Conservation (phyloP, 2,797 vertebrate species). For the Hydrophis major region DNA sequence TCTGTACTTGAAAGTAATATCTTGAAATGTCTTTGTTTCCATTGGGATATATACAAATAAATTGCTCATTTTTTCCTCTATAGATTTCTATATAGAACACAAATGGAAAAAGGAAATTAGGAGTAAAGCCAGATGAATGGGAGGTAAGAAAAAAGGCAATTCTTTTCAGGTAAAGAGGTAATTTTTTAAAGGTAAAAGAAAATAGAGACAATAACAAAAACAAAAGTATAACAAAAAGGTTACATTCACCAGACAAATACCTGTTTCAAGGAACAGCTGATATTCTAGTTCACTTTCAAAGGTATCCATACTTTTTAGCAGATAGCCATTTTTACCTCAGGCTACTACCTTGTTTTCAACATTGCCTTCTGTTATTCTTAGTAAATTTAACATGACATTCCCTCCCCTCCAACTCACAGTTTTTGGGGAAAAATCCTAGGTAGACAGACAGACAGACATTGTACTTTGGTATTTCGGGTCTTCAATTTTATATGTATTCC, state of each 20-base stretch:
- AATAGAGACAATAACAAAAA: background rate
- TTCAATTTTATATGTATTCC: background rate
- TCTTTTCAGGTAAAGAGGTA: background rate
- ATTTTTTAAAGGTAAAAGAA: background rate
- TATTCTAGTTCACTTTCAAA: background rate
- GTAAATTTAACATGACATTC: background rate
- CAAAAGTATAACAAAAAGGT: background rate
- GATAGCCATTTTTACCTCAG: background rate
- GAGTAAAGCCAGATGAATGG: background rate
- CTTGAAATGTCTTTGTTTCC: background rate
- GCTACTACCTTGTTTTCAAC: background rate
- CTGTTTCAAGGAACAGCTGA: background rate
- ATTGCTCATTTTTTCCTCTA: background rate
- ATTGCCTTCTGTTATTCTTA: background rate
- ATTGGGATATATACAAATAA: background rate
- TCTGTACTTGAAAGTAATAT: background rate
- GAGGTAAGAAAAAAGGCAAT: background rate
- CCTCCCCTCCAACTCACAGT: background rate
- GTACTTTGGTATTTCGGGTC: background rate
- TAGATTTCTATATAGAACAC: background rate
- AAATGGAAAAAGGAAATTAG: background rate
- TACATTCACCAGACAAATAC: background rate
- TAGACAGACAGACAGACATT: background rate
- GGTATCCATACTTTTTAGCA: background rate
- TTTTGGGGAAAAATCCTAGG: background rate